Percentiles rank a stretch among this genome's conserved stretches.
These are phyloP conservation scores for Thalassophryne amazonica DNA, from an alignment of 2,797 vertebrate species.

Conservation along the genomic window DNA sequence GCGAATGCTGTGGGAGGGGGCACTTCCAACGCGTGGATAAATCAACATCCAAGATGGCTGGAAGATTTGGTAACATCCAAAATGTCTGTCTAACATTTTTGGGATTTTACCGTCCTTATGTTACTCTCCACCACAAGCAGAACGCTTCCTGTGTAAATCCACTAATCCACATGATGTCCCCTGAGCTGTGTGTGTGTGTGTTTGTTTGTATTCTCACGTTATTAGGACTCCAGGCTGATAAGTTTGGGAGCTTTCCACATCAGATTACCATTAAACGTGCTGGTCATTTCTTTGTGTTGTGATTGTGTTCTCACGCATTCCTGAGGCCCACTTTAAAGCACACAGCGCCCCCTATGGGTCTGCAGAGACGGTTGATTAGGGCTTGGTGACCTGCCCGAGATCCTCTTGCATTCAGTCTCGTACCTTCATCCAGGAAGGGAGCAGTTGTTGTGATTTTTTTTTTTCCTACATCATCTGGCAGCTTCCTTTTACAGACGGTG, in stretches of 20 bases:
- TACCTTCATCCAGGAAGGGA: constrained; percentile 62
- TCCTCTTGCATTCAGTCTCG: too few species aligned
- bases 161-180: too few species aligned
- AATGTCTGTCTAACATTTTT: too few species aligned
- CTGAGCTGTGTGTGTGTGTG: too few species aligned
- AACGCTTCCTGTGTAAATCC: too few species aligned
- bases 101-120: too few species aligned
- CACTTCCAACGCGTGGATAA: too few species aligned
- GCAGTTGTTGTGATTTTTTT: constrained; percentile 55
- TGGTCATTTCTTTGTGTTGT: constrained; percentile 46
- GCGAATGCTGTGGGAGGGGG: too few species aligned
- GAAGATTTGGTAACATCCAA: too few species aligned
- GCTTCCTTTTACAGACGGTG: constrained; percentile 35
- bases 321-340: constrained; percentile 2
- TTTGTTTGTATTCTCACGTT: constrained; percentile 55
- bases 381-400: constrained; percentile 18
- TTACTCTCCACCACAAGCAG: too few species aligned
- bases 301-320: constrained; percentile 37
- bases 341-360: background rate
- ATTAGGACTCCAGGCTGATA: constrained; percentile 32
- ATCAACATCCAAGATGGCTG: too few species aligned
- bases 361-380: constrained; percentile 46
- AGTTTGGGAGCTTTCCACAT: constrained; percentile 29
- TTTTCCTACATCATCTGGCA: constrained; percentile 54
- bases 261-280: constrained; percentile 34